These are phyloP conservation scores for Caenorhabditis sp. DNA, from an alignment of 2,888 invertebrate species.

Conservation along the genomic window DNA sequence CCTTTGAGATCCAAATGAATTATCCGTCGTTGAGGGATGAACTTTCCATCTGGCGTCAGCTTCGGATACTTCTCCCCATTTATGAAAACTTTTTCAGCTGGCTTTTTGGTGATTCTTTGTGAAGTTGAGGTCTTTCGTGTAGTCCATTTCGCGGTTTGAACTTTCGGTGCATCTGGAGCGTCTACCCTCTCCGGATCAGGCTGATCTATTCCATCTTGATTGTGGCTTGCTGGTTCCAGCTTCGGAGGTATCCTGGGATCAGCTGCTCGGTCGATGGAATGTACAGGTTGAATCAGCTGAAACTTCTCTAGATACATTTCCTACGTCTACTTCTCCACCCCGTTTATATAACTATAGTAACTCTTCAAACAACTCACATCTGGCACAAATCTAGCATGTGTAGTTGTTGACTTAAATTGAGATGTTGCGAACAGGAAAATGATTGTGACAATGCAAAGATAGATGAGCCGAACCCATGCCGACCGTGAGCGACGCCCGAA, in stretches of 20 bases:
- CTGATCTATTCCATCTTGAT: neutral
- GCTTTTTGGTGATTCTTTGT: slow-evolving; percentile 4
- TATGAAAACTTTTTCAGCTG: slow-evolving; percentile 15
- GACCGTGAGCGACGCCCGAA: slow-evolving; percentile 53
- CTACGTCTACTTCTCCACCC: neutral
- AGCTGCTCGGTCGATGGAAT: neutral
- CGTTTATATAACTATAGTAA: too few relatives aligned
- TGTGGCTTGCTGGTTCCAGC: slow-evolving; percentile 8
- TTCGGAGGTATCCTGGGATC: slow-evolving; percentile 14
- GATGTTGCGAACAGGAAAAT: slow-evolving; percentile 48
- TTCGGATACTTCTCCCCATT: slow-evolving; percentile 76
- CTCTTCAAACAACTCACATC: slow-evolving; percentile 20
- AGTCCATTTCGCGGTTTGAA: slow-evolving; percentile 6
- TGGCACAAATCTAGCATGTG: slow-evolving; percentile 58
- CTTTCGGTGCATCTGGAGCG: neutral
- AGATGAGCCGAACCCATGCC: slow-evolving; percentile 55
- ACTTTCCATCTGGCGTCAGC: slow-evolving; percentile 74
- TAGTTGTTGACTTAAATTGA: slow-evolving; percentile 43
- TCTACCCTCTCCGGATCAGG: neutral
- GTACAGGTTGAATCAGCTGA: slow-evolving; percentile 24
- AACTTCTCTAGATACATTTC: neutral
- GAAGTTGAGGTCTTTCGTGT: neutral
- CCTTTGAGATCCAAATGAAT: slow-evolving; percentile 91
- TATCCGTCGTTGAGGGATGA: slow-evolving; percentile 85
- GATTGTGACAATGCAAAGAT: slow-evolving; percentile 48